phyloP scores from a whole-genome alignment of 1,140 invertebrate species.

The Diprion similis region DNA sequence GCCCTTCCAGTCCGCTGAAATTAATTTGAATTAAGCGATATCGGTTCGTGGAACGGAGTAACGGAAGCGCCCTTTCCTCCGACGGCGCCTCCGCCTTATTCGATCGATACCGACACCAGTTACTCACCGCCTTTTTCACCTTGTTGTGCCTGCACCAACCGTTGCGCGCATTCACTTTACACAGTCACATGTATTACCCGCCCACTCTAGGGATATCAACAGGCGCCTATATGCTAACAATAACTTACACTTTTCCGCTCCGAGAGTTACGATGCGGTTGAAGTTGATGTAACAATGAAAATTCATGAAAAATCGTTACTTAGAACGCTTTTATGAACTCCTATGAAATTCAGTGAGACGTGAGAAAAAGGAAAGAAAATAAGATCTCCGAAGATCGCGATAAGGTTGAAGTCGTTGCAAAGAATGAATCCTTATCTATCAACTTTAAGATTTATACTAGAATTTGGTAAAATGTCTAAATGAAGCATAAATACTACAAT shows the following conservation, averaged over 20 bases:
- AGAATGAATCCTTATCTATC: too few relatives aligned
- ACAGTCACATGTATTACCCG: background rate
- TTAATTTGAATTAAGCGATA: background rate
- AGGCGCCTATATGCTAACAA: background rate
- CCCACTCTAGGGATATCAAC: background rate
- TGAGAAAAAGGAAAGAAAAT: background rate
- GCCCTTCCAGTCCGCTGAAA: too few relatives aligned
- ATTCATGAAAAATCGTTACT: too few relatives aligned
- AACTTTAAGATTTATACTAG: too few relatives aligned
- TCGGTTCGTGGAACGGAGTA: background rate
- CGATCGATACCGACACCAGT: conserved; percentile 3
- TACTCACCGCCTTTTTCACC: background rate
- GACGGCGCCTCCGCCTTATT: background rate
- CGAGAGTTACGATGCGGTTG: background rate
- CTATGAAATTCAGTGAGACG: background rate
- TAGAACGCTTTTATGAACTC: background rate
- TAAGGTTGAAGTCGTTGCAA: too few relatives aligned
- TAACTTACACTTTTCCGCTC: background rate
- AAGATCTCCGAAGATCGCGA: background rate
- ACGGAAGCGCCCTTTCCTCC: background rate
- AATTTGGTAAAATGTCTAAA: background rate
- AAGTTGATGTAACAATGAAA: too few relatives aligned
- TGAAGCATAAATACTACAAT: background rate
- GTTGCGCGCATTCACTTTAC: background rate
- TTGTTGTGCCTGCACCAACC: too few relatives aligned